A percentile compares a stretch with the other conserved stretches of the same genome.
These are phyloP conservation scores for Hydrotaea diabolus DNA, from an alignment of 2,888 invertebrate species.

Conservation along the genomic window DNA sequence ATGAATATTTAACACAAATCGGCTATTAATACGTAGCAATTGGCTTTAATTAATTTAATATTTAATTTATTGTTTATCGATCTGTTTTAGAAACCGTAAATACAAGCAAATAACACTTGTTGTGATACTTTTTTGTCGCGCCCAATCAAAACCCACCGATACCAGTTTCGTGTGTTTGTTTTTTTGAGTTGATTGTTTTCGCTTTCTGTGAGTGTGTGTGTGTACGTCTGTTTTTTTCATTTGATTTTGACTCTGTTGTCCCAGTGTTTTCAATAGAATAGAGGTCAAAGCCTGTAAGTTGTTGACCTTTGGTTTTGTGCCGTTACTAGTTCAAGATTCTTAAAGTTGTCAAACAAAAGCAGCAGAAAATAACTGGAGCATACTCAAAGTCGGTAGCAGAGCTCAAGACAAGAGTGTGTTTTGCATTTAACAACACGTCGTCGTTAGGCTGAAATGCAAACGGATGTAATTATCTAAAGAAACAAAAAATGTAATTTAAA, in stretches of 20 bases:
- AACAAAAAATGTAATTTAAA: too few relatives aligned
- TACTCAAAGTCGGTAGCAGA: background rate
- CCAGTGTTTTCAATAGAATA: constrained; percentile 12
- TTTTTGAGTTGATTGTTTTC: constrained; percentile 19
- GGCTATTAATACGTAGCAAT: background rate
- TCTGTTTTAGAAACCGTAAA: background rate
- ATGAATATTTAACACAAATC: background rate
- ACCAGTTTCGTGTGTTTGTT: constrained; percentile 14
- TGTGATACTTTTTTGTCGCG: background rate
- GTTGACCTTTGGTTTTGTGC: constrained; percentile 30
- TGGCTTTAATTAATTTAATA: background rate
- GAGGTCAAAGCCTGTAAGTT: constrained; percentile 39
- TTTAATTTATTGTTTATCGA: background rate
- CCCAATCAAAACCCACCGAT: background rate
- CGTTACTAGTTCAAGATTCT: constrained; percentile 22
- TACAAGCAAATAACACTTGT: constrained; percentile 3
- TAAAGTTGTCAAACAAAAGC: constrained; percentile 12
- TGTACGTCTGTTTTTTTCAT: too few relatives aligned
- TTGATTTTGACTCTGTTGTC: background rate
- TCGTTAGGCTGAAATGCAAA: too few relatives aligned
- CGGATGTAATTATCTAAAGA: too few relatives aligned
- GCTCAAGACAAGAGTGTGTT: background rate
- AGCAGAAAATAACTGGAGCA: background rate
- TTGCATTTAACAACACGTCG: too few relatives aligned
- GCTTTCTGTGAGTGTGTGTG: too few relatives aligned